phyloP scores from a whole-genome alignment of 2,113 vertebrate genomes.

The Odocoileus virginianus region DNA sequence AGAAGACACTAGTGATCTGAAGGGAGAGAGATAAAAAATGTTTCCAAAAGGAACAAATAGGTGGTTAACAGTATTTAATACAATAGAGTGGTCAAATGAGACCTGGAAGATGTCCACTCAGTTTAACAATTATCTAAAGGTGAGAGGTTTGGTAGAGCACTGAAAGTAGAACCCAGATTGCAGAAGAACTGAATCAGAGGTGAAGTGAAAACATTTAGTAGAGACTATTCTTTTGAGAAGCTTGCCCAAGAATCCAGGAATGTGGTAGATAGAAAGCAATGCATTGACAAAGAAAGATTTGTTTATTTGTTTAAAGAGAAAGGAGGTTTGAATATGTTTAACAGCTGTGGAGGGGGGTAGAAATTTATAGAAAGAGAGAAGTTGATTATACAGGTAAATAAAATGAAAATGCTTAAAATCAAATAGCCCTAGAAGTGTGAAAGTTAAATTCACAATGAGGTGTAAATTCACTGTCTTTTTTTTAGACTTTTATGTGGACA shows the following conservation, averaged over 20 bases:
- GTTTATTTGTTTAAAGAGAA: background rate
- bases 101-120: background rate
- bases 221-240: slow-evolving; percentile 2
- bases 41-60: slow-evolving; percentile 3
- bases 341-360: background rate
- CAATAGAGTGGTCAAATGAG: slow-evolving; percentile 14
- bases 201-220: slow-evolving; percentile 14
- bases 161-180: background rate
- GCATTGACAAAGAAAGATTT: background rate
- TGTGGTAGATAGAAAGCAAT: background rate
- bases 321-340: background rate
- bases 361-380: slow-evolving; percentile 23
- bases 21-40: background rate
- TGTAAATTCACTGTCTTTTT: background rate
- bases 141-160: background rate
- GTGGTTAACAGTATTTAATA: slow-evolving; percentile 39
- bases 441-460: slow-evolving; percentile 42
- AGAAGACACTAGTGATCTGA: slow-evolving; percentile 21
- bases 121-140: slow-evolving; percentile 2
- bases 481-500: background rate
- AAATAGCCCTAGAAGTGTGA: slow-evolving; percentile 24
- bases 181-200: background rate
- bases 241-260: background rate
- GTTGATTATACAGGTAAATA: slow-evolving; percentile 14
- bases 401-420: slow-evolving; percentile 43